Evolutionary conservation across 2,888 invertebrate species (phyloP).

Genomic region (Pegoplata infirma): DNA sequence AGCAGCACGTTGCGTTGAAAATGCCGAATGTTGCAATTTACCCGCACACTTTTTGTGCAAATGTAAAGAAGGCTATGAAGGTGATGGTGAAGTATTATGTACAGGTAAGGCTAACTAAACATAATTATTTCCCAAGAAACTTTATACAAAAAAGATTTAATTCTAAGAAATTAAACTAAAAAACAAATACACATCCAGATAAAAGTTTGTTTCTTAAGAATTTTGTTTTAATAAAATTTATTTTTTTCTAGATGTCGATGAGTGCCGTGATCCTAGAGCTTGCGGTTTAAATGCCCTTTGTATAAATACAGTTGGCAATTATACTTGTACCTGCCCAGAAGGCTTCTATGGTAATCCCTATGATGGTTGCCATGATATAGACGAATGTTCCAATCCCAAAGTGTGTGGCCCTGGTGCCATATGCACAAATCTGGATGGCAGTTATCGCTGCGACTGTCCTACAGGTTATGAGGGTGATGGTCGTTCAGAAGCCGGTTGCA

Average conservation of each 20-base stretch:
- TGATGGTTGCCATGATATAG: conserved; percentile 87
- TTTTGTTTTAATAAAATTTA: neutral
- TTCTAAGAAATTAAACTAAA: neutral
- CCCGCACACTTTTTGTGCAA: conserved; percentile 97
- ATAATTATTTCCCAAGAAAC: neutral
- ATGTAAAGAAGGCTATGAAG: conserved; percentile 93
- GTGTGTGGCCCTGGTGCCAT: conserved; percentile 89
- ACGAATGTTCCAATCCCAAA: conserved; percentile 87
- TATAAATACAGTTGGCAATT: conserved; percentile 91
- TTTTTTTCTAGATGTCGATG: conserved; percentile 86
- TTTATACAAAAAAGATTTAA: neutral
- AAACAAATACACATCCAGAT: neutral
- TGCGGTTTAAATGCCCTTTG: conserved; percentile 91
- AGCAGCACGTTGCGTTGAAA: conserved; percentile 90
- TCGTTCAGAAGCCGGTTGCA: conserved; percentile 83
- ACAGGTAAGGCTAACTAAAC: conserved; percentile 80
- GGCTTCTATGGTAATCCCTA: conserved; percentile 92
- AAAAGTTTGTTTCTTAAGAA: neutral
- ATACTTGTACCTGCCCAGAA: conserved; percentile 89
- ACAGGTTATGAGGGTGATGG: conserved; percentile 90
- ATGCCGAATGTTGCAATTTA: conserved; percentile 96
- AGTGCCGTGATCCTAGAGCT: conserved; percentile 88
- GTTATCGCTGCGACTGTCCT: conserved; percentile 90
- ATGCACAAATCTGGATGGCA: conserved; percentile 89
- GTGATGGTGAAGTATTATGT: conserved; percentile 93